Evolutionary conservation across 64 coral and sea anemone species (phyloP), one percentile per base, ranked within the genome.

Genomic region (Montipora foliosa): DNA sequence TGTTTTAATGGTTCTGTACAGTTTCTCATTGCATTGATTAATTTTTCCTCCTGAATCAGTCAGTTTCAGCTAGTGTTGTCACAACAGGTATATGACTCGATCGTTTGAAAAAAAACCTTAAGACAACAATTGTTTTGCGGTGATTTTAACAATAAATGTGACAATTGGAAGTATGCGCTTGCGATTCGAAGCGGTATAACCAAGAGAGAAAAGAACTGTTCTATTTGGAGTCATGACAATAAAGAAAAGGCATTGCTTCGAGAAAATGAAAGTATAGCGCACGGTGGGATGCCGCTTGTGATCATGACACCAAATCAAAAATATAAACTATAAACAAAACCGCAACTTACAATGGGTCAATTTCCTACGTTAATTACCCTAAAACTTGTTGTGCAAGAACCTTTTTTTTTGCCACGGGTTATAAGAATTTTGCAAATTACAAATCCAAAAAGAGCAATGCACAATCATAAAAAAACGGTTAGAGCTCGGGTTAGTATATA

Each of bases 221-320:
- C 10, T 21, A 71, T 72, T 16, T 71, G 5, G 82, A 44, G 8
- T 47, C 47, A 49, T 86, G 49, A n/a, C 45, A 22, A 72, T n/a
- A 44, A 64, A 48, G 66, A 37, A 1, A 15, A 16, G 15, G 5
- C 10, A 45, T 84, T 84, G 19, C 1, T 44, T 84, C 8, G 8
- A 6, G 55, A 69, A 84, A 84, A 14, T 60, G 53, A 67, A 61
- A 15, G 15, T 84, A 15, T 67, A 17, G 29, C 61, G 16, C 81
- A 67, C 82, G 19, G 46, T 45, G 19, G 62, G 82, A 49, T 19
- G 66, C 46, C 15, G 45, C 44, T 49, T 22, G 46, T 6, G 9
- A 71, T 86, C 71, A 64, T 86, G 10, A 72, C 50, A 15, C 64
- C 66, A 86, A 71, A 86, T 86, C 62, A 86, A 86, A 21, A 71